phyloP scores from a whole-genome alignment of 2,888 invertebrate genomes.

The Aporophyla lueneburgensis region DNA sequence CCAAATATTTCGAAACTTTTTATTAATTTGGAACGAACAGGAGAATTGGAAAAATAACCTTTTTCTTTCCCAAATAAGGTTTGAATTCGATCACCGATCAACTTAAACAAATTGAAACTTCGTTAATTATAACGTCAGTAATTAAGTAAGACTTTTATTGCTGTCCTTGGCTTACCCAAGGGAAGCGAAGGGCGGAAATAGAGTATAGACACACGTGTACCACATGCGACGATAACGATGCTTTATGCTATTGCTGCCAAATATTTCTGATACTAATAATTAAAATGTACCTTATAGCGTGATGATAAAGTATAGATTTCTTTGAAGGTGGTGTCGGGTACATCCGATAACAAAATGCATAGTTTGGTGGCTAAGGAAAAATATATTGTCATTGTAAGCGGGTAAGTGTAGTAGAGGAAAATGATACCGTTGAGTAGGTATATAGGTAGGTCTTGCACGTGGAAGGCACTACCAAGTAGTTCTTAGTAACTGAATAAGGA shows the following conservation, averaged over 20 bases:
- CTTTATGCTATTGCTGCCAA: conserved; percentile 66
- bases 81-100: conserved; percentile 59
- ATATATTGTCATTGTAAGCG: conserved; percentile 77
- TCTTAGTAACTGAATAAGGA: conserved; percentile 60
- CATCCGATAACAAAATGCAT: conserved; percentile 69
- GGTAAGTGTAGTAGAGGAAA: conserved; percentile 80
- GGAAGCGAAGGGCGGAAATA: conserved; percentile 87
- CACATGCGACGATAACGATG: conserved; percentile 84
- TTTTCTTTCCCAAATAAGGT: conserved; percentile 44
- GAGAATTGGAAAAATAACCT: conserved; percentile 27
- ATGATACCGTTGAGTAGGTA: conserved; percentile 75
- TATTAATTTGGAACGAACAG: conserved; percentile 30
- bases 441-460: conserved; percentile 76
- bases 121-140: conserved; percentile 79
- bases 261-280: conserved; percentile 57
- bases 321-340: conserved; percentile 42
- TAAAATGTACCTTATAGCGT: conserved; percentile 52
- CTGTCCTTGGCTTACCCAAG: conserved; percentile 83
- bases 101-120: conserved; percentile 71
- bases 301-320: conserved; percentile 59
- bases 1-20: conserved; percentile 50
- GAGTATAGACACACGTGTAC: conserved; percentile 83
- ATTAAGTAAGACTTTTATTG: conserved; percentile 84
- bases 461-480: conserved; percentile 81
- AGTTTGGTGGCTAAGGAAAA: conserved; percentile 74